Base-by-base conservation (phyloP, 2,888 invertebrate genomes). In the Nysson spinosus region DNA sequence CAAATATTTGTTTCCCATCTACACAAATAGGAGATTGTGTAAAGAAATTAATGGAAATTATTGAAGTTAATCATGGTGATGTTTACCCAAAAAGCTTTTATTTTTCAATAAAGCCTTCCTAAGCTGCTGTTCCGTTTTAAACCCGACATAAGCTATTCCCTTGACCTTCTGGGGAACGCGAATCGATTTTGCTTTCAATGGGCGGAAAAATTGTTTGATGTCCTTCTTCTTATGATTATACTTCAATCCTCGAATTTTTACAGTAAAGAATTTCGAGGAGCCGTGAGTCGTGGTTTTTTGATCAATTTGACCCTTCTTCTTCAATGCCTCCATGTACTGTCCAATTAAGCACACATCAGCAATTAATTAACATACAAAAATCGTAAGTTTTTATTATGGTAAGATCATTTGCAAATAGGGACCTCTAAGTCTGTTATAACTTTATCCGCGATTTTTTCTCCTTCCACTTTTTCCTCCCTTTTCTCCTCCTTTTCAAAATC, bases 111-210 rank as follows among this genome's bases (percentile, higher is more conserved):
- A 88, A 1, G 95, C 97, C 80, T 94, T 93, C 22, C 92, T 92
- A 80, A 94, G 90, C 69, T 94, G 93, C 66, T 91, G 92, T 81
- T 96, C 95, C 2, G 92, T 93, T 85, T 93, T 92, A 80, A 98
- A 97, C 1, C 96, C 96, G n/a, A 95, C 94, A 88, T 93, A 97
- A 32, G 96, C 97, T 79, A 97, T 94, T 4, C 96, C 96, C 82
- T 93, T 92, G 1, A 93, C 89, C 75, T 93, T 91, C 60, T 87
- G 90, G 0, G 96, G 96, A 35, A 96, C 87, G 64, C 96, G 89
- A 54, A 98, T 93, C 2, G 95, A 94, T 81, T 91, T 93, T 1
- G 94, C 91, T 70, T 93, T 93, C 4, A 95, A 80, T 0, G 96
- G 96, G 77, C 92, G 91, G 75, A 97, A 95, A 83, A 97, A 97